A percentile compares a stretch with the other conserved stretches of the same genome.
These are phyloP conservation scores for Phyllostomus hastatus DNA, from an alignment of 2,113 vertebrate genomes.

Conservation along the genomic window DNA sequence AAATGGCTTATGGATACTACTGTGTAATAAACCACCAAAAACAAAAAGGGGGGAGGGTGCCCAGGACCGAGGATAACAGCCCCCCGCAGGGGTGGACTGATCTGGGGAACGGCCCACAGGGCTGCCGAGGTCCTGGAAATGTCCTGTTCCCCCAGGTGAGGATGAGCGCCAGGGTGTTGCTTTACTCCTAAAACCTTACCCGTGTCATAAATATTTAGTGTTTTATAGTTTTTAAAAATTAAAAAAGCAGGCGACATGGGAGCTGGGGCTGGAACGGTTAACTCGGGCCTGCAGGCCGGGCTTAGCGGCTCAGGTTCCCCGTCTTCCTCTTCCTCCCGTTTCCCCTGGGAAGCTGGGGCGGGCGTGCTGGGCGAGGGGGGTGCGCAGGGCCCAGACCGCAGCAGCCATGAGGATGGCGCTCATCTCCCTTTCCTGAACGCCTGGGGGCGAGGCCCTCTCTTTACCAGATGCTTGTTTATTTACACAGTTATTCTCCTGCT, in stretches of 20 bases:
- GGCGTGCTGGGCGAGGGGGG: rapidly evolving
- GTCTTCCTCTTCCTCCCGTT: background rate
- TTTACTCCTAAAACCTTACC: background rate
- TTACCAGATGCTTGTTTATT: background rate
- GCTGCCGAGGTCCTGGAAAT: background rate
- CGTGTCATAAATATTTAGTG: background rate
- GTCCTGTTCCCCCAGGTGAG: background rate
- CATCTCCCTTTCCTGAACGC: background rate
- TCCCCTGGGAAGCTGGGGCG: background rate
- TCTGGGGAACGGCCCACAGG: background rate
- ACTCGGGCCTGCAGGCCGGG: background rate
- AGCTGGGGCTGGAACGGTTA: background rate
- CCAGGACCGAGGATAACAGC: background rate
- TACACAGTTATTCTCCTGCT: background rate
- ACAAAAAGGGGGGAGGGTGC: too few relatives aligned
- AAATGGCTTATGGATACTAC: background rate
- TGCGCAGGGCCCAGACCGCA: background rate
- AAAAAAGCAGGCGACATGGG: background rate
- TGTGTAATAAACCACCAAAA: background rate
- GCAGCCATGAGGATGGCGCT: rapidly evolving
- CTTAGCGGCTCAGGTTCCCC: background rate
- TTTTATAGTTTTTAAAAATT: slow-evolving; percentile 45
- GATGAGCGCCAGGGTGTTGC: background rate
- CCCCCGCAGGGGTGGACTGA: background rate
- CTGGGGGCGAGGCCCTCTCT: background rate